Evolutionary conservation across 2,113 vertebrate species (phyloP), one percentile per base, ranked within the genome.

Genomic region (Crotalus viridis): DNA sequence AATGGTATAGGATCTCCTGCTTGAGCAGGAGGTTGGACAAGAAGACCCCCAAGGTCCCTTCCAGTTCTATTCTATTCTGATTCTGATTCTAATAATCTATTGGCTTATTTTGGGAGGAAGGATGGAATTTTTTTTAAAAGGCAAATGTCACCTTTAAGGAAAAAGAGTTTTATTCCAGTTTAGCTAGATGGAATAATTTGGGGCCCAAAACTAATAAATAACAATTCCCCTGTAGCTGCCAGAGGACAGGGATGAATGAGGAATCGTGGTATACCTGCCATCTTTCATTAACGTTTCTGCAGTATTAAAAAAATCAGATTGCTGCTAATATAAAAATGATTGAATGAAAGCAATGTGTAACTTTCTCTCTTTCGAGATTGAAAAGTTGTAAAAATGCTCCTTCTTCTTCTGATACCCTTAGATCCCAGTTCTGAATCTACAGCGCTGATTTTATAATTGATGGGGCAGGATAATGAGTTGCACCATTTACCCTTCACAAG

Each of bases 381-480:
- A 48, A 88, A 61, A 51, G 5, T 15, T 88, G 59, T 69, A 74
- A 92, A 43, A 39, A 55, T 88, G 57, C 6, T 54, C 28, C 51
- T 19, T 22, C 51, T 54, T 22, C 51, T 19, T 22, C 56, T 1
- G 21, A 15, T 56, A 22, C 9, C 21, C n/a, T 94, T 89, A 48
- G 89, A 24, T 90, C 74, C 2, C 17, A 26, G 0, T 92, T 92
- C 24, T 0, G 0, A 0, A 0, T 13, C 1, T 52, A 0, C 91
- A 56, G 3, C 87, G 15, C 55, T 26, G 85, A 10, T 87, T 81
- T 61, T 94, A 6, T 89, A 17, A 13, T 89, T 87, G 90, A 2
- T 69, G 43, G 9, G 22, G 61, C 57, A 10, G 5, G 91, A 8
- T 85, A 94, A 94, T 93, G 91, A 2, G 22, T 90, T 59, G 15